Evolutionary conservation across 1,140 invertebrate species (phyloP).

Genomic region (Grapholita molesta): DNA sequence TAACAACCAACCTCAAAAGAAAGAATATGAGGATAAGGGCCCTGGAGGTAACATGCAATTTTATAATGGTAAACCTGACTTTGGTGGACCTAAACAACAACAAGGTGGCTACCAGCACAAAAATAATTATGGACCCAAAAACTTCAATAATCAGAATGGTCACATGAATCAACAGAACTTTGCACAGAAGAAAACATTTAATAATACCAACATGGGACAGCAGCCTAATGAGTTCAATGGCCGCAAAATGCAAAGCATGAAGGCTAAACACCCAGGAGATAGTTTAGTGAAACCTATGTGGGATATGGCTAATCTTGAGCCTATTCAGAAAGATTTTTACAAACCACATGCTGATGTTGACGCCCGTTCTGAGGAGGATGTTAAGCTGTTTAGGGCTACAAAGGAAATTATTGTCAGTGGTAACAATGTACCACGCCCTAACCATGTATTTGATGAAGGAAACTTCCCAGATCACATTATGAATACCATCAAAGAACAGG

Average conservation of each 20-base stretch:
- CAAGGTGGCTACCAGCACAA: conserved; percentile 57
- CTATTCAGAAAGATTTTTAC: conserved; percentile 96
- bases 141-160: conserved; percentile 61
- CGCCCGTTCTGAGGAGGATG: conserved; percentile 84
- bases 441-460: conserved; percentile 92
- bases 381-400: conserved; percentile 84
- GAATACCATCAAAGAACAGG: conserved; percentile 88
- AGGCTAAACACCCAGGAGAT: conserved; percentile 86
- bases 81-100: conserved; percentile 69
- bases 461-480: conserved; percentile 92
- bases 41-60: conserved; percentile 74
- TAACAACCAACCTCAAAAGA: conserved; percentile 72
- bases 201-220: conserved; percentile 38
- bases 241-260: conserved; percentile 80
- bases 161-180: conserved; percentile 57
- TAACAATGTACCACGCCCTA: conserved; percentile 89
- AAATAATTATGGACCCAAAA: conserved; percentile 58
- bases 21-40: conserved; percentile 69
- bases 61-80: conserved; percentile 67
- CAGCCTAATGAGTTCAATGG: conserved; percentile 63
- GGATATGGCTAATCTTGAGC: conserved; percentile 87
- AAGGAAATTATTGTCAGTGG: conserved; percentile 94
- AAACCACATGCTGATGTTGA: conserved; percentile 88
- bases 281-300: conserved; percentile 90
- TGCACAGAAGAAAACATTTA: conserved; percentile 57